A percentile compares a stretch with the other conserved stretches of the same genome.
Conservation (phyloP, 2,113 vertebrate genomes). For the Azemiops feae region DNA sequence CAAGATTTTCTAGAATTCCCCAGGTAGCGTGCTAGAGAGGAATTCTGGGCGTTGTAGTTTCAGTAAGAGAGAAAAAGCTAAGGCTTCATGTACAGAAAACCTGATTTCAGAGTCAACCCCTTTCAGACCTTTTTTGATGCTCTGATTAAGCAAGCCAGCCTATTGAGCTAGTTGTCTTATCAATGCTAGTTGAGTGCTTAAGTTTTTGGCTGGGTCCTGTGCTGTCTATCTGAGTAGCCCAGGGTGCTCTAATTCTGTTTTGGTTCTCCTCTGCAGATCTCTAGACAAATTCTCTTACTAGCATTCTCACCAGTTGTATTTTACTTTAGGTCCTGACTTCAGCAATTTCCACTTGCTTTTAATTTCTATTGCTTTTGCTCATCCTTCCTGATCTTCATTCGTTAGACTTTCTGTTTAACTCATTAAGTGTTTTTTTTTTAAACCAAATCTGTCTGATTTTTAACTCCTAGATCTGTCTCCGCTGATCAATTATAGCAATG, state of each 20-base stretch:
- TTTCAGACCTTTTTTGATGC: background rate
- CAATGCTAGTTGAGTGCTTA: background rate
- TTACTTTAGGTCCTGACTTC: background rate
- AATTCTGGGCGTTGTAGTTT: background rate
- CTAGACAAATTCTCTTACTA: background rate
- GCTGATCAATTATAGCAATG: background rate
- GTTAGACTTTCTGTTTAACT: background rate
- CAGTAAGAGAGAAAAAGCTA: too few species aligned
- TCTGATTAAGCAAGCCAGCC: background rate
- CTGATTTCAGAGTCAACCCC: background rate
- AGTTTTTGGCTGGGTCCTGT: background rate
- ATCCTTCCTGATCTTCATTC: background rate
- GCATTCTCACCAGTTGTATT: background rate
- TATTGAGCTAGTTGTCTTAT: background rate
- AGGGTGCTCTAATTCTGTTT: background rate
- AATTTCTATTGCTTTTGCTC: background rate
- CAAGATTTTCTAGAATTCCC: background rate
- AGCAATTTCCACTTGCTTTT: background rate
- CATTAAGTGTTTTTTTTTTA: background rate
- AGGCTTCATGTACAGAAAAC: background rate
- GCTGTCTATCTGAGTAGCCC: background rate
- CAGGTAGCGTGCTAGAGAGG: background rate
- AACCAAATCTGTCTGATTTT: background rate
- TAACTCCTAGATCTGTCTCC: background rate
- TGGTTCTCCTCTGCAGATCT: background rate